Evolutionary conservation across 2,797 vertebrate species (phyloP), one percentile per base, ranked within the genome.

Genomic region (Cynopterus sphinx): DNA sequence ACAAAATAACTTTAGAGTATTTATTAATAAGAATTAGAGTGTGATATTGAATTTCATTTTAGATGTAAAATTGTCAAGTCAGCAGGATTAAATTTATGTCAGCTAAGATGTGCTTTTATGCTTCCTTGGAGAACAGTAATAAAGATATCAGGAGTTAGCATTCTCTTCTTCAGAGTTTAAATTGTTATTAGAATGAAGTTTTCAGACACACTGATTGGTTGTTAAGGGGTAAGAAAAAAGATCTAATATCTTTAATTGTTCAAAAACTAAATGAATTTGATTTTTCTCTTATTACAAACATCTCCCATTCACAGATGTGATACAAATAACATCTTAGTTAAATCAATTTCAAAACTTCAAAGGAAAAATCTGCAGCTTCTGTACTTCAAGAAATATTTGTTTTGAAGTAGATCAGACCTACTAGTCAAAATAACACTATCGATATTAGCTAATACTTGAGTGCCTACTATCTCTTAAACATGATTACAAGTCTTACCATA

Each of bases 31-130:
- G 94, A 86, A 94, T 95, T 94, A 96, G 26, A 5, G 24, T 71
- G 67, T 91, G 63, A 81, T 95, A 7, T 61, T 89, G 90, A 97
- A 79, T 87, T 96, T 63, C 59, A 97, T 90, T 96, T 96, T 81
- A 94, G 77, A 59, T 92, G 10, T 63, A 97, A 83, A 96, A 87
- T 68, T 98, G 43, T 86, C 39, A 82, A 46, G 21, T 91, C 74
- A 93, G 49, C 21, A 90, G 95, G 75, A 97, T 93, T 98, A 96
- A 97, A 97, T 98, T 97, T 94, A 87, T 95, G 81, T 96, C 93
- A 96, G 87, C 88, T 91, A 96, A 74, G 67, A 96, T 90, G 73
- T 57, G 49, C 74, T 73, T 46, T 97, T 97, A 95, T 82, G 93
- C 6, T 94, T 96, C 85, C 68, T 65, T 5, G 51, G 81, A 53